Base-by-base conservation (phyloP, 2,888 invertebrate species). In the Mimachlamys varia region DNA sequence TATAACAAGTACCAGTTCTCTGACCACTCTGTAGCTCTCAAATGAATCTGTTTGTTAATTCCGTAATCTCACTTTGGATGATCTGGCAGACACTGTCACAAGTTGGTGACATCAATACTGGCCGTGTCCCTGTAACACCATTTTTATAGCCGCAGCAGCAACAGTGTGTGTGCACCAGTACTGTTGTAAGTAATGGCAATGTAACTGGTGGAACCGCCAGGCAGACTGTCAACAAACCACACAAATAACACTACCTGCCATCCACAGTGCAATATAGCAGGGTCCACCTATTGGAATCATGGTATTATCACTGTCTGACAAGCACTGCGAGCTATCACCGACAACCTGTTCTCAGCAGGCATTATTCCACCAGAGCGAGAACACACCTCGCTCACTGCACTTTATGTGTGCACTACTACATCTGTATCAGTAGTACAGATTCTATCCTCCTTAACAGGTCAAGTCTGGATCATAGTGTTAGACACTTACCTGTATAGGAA, bases 171-270 rank as follows among this genome's bases (percentile, higher is more conserved):
- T 76, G 33, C 76, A 33, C 10, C 22, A 58, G 58, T 58, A 58
- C 0, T 58, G 58, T 58, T 33, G 33, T 76, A 27, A 33, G 76
- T 33, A 76, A 22, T 27, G 10, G 62, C 62, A 62, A 10, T 10
- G 62, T 62, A 19, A 62, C 62, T 76, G 76, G 33, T 76, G 76
- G 3, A 33, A 76, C 22, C 15, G 22, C 58, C 27, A 4, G 13
- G n/a, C 62, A 10, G 27, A 76, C 33, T 76, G 76, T 76, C 76
- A 76, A 76, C 76, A 76, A 76, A 58, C 58, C n/a, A 53, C 22
- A 22, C 22, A 58, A 58, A 19, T 19, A 58, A 58, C 58, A 58
- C 22, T 58, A 22, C 76, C 33, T 76, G 33, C 62, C 62, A 62
- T 62, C 22, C 33, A 33, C 27, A 33, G 76, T 33, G 33, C 1